These are phyloP conservation scores for Polydesmus complanatus DNA, from an alignment of 2,888 invertebrate genomes.

Conservation along the genomic window DNA sequence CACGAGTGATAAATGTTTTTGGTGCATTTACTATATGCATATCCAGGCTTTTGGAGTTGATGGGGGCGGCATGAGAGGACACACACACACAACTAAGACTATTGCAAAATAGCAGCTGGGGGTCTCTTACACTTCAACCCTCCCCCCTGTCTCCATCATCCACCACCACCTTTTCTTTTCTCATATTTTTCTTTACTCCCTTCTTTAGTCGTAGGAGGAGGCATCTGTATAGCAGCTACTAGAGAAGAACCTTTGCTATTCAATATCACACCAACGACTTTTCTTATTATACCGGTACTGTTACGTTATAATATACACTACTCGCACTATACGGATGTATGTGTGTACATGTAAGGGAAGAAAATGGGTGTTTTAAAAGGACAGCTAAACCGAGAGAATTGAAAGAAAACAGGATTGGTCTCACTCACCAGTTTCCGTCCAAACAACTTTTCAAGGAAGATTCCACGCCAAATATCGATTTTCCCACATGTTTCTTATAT, in stretches of 20 bases:
- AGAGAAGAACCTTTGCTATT: no score
- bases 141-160: neutral
- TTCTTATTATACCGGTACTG: no score
- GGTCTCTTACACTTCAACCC: no score
- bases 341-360: neutral
- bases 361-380: neutral
- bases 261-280: no score
- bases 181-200: no score
- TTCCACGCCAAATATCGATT: neutral
- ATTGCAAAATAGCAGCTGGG: neutral
- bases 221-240: no score
- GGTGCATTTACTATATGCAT: no score
- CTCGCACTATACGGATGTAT: neutral
- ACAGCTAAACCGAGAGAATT: neutral
- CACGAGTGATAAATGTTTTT: no score
- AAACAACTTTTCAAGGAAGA: neutral
- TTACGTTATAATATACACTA: no score
- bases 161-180: neutral
- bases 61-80: no score
- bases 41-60: neutral
- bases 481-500: neutral
- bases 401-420: neutral
- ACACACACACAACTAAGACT: no score
- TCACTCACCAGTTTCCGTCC: neutral
- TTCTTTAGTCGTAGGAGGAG: no score